phyloP scores from a whole-genome alignment of 64 coral and sea anemone genomes.

The Pachyseris speciosa region DNA sequence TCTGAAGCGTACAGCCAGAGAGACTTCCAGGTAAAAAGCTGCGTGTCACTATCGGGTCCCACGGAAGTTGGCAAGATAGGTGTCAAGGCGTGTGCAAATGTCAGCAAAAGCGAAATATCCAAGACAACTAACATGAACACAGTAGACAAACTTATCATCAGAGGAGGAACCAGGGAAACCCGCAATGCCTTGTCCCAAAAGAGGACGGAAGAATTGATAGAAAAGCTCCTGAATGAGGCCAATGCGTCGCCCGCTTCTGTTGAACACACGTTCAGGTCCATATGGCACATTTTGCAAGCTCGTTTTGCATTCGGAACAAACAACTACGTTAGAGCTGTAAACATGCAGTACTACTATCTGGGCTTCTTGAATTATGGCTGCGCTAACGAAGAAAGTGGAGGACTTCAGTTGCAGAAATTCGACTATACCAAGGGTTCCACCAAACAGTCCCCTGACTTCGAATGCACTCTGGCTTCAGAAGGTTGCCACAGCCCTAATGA shows the following conservation, averaged over 20 bases:
- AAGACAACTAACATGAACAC: background rate
- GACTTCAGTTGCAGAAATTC: slow-evolving; percentile 33
- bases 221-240: slow-evolving; percentile 55
- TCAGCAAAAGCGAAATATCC: background rate
- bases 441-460: background rate
- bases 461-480: background rate
- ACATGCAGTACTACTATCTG: slow-evolving; percentile 51
- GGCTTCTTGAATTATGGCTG: slow-evolving; percentile 60
- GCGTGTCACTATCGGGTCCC: slow-evolving; percentile 7
- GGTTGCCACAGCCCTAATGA: slow-evolving; percentile 17
- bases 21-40: slow-evolving; percentile 63
- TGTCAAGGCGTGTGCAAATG: slow-evolving; percentile 1
- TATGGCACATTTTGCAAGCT: slow-evolving; percentile 55
- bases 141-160: background rate
- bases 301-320: background rate
- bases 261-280: slow-evolving; percentile 11
- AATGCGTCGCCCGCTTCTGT: background rate
- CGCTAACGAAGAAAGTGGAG: background rate
- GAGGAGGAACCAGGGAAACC: slow-evolving; percentile 51
- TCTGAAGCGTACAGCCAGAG: slow-evolving; percentile 32
- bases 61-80: background rate
- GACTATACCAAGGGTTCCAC: background rate
- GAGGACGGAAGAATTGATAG: slow-evolving; percentile 21
- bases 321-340: slow-evolving; percentile 23
- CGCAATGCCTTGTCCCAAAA: background rate